Evolutionary conservation across 2,113 vertebrate genomes (phyloP).

Genomic region (Actenoides lindsayi): DNA sequence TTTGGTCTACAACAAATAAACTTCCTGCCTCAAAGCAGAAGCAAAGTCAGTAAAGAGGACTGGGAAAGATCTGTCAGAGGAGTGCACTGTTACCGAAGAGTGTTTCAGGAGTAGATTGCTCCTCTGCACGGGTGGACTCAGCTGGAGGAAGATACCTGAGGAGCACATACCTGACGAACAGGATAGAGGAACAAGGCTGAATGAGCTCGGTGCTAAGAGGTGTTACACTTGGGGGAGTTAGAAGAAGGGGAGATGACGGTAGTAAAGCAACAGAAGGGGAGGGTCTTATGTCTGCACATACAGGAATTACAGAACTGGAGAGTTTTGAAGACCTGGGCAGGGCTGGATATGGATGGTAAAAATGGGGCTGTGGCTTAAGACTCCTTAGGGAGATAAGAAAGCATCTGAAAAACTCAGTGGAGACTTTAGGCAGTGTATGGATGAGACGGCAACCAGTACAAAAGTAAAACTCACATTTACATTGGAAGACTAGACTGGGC

Average conservation of each 20-base stretch:
- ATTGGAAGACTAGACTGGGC: background rate
- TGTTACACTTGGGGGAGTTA: background rate
- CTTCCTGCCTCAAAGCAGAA: background rate
- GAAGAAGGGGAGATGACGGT: background rate
- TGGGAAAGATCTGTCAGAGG: background rate
- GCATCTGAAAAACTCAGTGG: fast-evolving
- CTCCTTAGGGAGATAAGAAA: background rate
- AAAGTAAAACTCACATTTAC: background rate
- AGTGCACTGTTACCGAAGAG: background rate
- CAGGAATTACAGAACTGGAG: background rate
- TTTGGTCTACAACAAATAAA: background rate
- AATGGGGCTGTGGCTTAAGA: background rate
- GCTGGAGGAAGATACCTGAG: background rate
- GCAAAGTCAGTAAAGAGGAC: background rate
- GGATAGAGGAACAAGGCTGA: background rate
- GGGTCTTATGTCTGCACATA: fast-evolving
- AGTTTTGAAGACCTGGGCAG: background rate
- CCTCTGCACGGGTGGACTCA: fast-evolving
- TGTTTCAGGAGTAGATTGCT: background rate
- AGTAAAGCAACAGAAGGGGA: background rate
- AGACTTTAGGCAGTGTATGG: background rate
- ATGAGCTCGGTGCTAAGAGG: background rate
- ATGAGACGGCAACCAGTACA: background rate
- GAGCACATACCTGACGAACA: background rate
- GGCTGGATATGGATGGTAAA: background rate